Evolutionary conservation across 2,888 invertebrate species (phyloP), one percentile per base, ranked within the genome.

Genomic region (Caenorhabditis panamensis): DNA sequence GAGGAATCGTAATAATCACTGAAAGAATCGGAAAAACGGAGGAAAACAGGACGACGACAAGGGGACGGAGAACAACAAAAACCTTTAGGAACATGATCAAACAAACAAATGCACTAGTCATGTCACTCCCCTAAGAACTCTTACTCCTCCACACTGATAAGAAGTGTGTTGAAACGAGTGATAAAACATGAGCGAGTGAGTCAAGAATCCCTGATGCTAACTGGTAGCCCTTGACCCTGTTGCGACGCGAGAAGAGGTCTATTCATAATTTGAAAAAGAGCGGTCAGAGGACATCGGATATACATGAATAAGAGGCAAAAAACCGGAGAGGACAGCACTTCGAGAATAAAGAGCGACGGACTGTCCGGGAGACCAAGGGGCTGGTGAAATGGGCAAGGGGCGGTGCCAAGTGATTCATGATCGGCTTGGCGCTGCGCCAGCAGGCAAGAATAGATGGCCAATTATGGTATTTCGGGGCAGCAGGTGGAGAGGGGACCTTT

Each of bases 381-480:
- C n/a, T n/a, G n/a, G n/a, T n/a, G n/a, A 13, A 11, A 37, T 18
- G 71, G 54, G 62, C 44, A 59, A 53, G 36, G 56, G 53, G 56
- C 54, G 41, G 37, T 47, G 11, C 8, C n/a, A 20, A 37, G 58
- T 56, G 64, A 73, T 73, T 73, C 64, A 73, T 73, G 73, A 73
- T 73, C 73, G 59, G 58, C 59, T 64, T 64, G 58, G 58, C 54
- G 72, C 54, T 0, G 62, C 62, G 71, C 69, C 69, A 41, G 24
- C n/a, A 69, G 51, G 9, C 18, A n/a, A n/a, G n/a, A n/a, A n/a
- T n/a, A n/a, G n/a, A n/a, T 3, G 36, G 9, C 44, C 64, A 64
- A 73, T 73, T 73, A 73, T 66, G 59, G 73, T 51, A 63, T 72
- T 72, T 72, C 20, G 28, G 22, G 54, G 51, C 49, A 62, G 53